phyloP scores from a whole-genome alignment of 2,797 vertebrate species.

The Bufotes viridis region DNA sequence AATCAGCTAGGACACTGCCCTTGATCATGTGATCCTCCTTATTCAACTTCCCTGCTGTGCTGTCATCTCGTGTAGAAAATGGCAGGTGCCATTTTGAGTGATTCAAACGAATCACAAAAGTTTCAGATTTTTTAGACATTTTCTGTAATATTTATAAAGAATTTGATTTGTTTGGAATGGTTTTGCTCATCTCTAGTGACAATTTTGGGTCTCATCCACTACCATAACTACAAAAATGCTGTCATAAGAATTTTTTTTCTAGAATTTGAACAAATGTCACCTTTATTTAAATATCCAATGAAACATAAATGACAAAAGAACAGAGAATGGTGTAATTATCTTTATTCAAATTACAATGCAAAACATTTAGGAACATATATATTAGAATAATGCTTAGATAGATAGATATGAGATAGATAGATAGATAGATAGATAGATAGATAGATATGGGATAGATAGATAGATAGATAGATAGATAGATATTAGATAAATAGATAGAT shows the following conservation, averaged over 20 bases:
- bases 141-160: too few relatives aligned
- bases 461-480: too few relatives aligned
- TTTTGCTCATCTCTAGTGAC: too few relatives aligned
- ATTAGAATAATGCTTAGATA: neutral
- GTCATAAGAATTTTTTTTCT: neutral
- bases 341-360: neutral
- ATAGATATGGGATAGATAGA: neutral
- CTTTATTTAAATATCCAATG: neutral
- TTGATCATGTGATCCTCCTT: too few relatives aligned
- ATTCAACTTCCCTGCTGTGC: too few relatives aligned
- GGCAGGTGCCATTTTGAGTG: too few relatives aligned
- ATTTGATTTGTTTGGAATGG: too few relatives aligned
- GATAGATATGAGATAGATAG: neutral
- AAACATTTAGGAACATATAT: neutral
- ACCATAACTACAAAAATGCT: neutral
- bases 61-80: too few relatives aligned
- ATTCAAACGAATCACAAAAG: too few relatives aligned
- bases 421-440: neutral
- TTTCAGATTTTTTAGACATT: too few relatives aligned
- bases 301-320: neutral
- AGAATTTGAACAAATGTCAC: neutral
- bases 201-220: neutral
- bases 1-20: too few relatives aligned
- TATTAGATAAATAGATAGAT: neutral
- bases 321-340: neutral